These are phyloP conservation scores for Keiferia lycopersicella DNA, from an alignment of 2,888 invertebrate genomes.

Conservation along the genomic window DNA sequence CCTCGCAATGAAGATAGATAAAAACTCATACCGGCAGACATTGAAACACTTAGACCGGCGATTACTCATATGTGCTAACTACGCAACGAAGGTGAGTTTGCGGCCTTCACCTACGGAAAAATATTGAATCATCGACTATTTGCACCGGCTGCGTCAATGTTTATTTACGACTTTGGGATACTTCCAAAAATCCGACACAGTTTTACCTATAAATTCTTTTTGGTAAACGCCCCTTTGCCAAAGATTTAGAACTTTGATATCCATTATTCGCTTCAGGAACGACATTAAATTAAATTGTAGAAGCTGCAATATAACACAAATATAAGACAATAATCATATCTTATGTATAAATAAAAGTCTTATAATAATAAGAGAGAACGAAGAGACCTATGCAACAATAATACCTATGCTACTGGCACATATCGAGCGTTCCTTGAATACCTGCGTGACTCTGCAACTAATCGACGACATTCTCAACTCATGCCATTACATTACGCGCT, in stretches of 20 bases:
- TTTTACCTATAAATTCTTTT: conserved; percentile 10
- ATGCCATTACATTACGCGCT: conserved; percentile 56
- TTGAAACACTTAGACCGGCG: conserved; percentile 6
- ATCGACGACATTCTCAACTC: conserved; percentile 38
- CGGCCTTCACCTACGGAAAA: conserved; percentile 21
- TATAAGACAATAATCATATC: background rate
- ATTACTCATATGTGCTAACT: conserved; percentile 21
- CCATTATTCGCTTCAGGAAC: background rate
- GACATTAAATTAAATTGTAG: background rate
- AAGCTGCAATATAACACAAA: background rate
- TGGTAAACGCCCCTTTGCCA: background rate
- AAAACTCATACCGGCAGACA: background rate
- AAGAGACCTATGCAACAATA: conserved; percentile 8
- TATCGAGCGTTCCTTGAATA: conserved; percentile 42
- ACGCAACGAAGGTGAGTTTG: conserved; percentile 21
- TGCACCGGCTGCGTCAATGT: conserved; percentile 18
- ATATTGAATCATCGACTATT: conserved; percentile 29
- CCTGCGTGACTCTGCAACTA: conserved; percentile 42
- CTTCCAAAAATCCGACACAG: conserved; percentile 19
- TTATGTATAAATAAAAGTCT: background rate
- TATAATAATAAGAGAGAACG: conserved; percentile 11
- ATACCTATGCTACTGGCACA: conserved; percentile 30
- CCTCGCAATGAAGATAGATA: conserved; percentile 35
- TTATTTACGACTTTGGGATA: conserved; percentile 28
- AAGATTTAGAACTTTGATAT: conserved; percentile 1